Evolutionary conservation across 2,797 vertebrate species (phyloP).

Genomic region (Clarias pachynema): DNA sequence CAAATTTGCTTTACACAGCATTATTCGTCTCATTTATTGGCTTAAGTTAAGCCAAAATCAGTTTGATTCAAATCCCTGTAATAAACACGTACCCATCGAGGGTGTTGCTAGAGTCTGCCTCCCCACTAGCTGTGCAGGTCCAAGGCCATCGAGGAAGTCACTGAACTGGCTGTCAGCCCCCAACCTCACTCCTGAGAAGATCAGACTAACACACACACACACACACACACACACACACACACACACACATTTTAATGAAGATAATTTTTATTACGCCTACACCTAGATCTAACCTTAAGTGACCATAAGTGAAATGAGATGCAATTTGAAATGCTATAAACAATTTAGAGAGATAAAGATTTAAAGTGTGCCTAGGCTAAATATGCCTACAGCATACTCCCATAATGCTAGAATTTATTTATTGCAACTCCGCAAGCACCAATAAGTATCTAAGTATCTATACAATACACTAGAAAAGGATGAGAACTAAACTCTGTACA

Average conservation of each 20-base stretch:
- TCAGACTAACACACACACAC: slow-evolving; percentile 76
- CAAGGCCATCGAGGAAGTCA: slow-evolving; percentile 96
- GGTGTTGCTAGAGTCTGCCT: slow-evolving; percentile 96
- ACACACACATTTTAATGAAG: slow-evolving; percentile 20
- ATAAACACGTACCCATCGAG: slow-evolving; percentile 87
- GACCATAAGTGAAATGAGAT: not conserved
- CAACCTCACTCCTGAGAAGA: slow-evolving; percentile 96
- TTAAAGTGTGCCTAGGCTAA: not conserved
- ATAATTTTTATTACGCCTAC: not conserved
- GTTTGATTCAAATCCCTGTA: not conserved
- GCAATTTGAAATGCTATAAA: not conserved
- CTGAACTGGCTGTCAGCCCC: slow-evolving; percentile 97
- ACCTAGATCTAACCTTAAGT: not conserved
- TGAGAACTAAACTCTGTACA: slow-evolving; percentile 28
- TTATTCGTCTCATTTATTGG: not conserved
- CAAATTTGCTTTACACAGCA: not conserved
- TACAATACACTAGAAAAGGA: slow-evolving; percentile 17
- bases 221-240: slow-evolving; percentile 39
- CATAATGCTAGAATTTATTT: not conserved
- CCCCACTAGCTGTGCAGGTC: slow-evolving; percentile 95
- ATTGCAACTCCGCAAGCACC: not conserved
- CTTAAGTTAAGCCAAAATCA: not conserved
- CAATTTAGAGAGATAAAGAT: not conserved
- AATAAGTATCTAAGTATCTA: not conserved
- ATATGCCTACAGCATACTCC: not conserved